Percentiles rank a stretch among this genome's conserved stretches.
phyloP scores from a whole-genome alignment of 1,140 invertebrate species.

The Zelostemma sp. region DNA sequence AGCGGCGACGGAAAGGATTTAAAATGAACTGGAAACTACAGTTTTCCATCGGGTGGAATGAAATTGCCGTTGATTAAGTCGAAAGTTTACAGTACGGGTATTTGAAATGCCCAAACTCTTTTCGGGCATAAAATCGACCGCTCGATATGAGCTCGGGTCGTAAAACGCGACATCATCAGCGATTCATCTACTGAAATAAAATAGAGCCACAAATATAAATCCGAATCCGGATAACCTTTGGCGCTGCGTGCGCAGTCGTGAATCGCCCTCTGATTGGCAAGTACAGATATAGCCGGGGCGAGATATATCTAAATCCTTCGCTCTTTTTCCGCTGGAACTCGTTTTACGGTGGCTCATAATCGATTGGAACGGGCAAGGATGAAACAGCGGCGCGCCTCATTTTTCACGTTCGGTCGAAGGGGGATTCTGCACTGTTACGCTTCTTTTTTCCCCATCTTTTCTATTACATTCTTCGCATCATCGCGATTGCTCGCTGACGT shows the following conservation, averaged over 20 bases:
- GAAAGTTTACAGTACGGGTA: too few relatives aligned
- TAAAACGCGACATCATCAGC: slow-evolving; percentile 17
- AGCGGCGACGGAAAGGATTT: too few relatives aligned
- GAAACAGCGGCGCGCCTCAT: slow-evolving; percentile 37
- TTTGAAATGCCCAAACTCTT: too few relatives aligned
- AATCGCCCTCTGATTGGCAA: slow-evolving; percentile 43
- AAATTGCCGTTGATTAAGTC: too few relatives aligned
- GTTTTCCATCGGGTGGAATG: too few relatives aligned
- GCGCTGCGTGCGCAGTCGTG: slow-evolving; percentile 37
- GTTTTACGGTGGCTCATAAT: slow-evolving; percentile 44
- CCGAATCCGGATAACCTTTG: slow-evolving; percentile 30
- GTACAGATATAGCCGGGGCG: slow-evolving; percentile 38
- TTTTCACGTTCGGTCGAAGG: slow-evolving; percentile 36
- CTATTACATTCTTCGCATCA: slow-evolving; percentile 54
- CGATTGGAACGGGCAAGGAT: slow-evolving; percentile 43
- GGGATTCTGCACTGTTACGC: slow-evolving; percentile 29
- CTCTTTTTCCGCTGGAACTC: slow-evolving; percentile 43
- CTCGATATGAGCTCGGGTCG: too few relatives aligned
- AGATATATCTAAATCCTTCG: slow-evolving; percentile 45
- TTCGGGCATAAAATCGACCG: slow-evolving; percentile 14
- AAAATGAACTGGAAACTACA: too few relatives aligned
- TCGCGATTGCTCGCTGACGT: slow-evolving; percentile 58
- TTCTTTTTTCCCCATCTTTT: slow-evolving; percentile 21
- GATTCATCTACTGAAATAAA: slow-evolving; percentile 28
- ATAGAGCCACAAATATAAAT: slow-evolving; percentile 39